Evolutionary conservation across 1,140 invertebrate species (phyloP).

Genomic region (Drosophila simulans): DNA sequence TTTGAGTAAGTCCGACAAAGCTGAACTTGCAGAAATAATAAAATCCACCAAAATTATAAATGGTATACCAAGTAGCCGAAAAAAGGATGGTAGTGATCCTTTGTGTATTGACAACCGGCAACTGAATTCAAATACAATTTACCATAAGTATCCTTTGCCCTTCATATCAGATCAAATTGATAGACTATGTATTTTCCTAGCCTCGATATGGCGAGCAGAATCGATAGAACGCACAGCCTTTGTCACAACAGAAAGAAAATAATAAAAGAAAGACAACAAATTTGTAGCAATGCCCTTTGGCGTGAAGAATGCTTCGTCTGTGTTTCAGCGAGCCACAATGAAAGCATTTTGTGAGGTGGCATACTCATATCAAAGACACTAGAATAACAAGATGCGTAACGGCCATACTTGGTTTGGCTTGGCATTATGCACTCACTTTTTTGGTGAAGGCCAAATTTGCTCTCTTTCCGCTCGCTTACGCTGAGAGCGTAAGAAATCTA

Average conservation of each 20-base stretch:
- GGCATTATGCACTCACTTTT: no score
- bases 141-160: slow-evolving; percentile 13
- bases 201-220: slow-evolving; percentile 2
- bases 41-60: slow-evolving; percentile 11
- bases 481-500: no score
- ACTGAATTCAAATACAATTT: background rate
- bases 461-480: no score
- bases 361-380: background rate
- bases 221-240: slow-evolving; percentile 1
- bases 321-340: slow-evolving; percentile 5
- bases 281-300: slow-evolving; percentile 2
- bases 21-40: slow-evolving; percentile 15
- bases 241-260: background rate
- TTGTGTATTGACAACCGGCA: background rate
- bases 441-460: no score
- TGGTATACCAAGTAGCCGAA: slow-evolving; percentile 8
- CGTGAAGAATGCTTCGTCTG: slow-evolving; percentile 3
- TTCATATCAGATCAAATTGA: slow-evolving; percentile 3
- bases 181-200: slow-evolving; percentile 2
- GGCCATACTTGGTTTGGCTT: no score
- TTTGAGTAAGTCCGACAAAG: background rate
- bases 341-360: background rate
- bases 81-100: slow-evolving; percentile 3
- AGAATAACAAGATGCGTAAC: no score
- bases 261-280: no score